Evolutionary conservation across 2,888 invertebrate species (phyloP), one percentile per base, ranked within the genome.

Genomic region (Hedya salicella): DNA sequence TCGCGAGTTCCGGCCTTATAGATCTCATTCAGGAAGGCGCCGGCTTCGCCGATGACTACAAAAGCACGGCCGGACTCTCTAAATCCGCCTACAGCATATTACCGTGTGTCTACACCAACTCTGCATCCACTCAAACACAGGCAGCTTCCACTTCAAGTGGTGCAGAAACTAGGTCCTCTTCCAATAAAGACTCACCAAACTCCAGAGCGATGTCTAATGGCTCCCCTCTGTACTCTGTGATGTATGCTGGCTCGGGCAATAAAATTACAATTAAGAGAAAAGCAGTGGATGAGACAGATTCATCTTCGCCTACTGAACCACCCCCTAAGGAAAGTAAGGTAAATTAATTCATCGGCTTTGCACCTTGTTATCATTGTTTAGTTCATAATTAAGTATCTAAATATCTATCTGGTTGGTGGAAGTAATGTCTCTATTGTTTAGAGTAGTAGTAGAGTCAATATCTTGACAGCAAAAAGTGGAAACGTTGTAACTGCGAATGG

Each of bases 221-320:
- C 42, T 88, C 89, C 32, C 87, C 91, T 50, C 75, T 88, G 81
- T 96, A 96, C 87, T 96, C 96, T 69, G 96, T 96, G 50, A 94
- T 96, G 93, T 96, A 96, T 87, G 95, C 96, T 61, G 96, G 96
- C 14, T 94, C 95, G 71, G 96, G 96, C 60, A 96, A 96, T 84
- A 96, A 96, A 93, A 96, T 96, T 75, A 96, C 96, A 50, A 96
- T 96, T 73, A 96, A 96, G 84, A 93, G 96, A 73, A 96, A 96
- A 92, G 94, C 94, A 64, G 90, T 94, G 2, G 94, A 94, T 71
- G 94, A 94, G 59, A 86, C 87, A 36, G 93, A 93, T 71, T 80
- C 84, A 68, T 68, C 80, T 68, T 77, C 87, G 25, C 93, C 87
- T 71, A 85, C 70, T 73, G 91, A 90, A 69, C 75, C 83, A 54